Evolutionary conservation across 2,888 invertebrate genomes (phyloP).

Genomic region (Platycnemis pennipes): DNA sequence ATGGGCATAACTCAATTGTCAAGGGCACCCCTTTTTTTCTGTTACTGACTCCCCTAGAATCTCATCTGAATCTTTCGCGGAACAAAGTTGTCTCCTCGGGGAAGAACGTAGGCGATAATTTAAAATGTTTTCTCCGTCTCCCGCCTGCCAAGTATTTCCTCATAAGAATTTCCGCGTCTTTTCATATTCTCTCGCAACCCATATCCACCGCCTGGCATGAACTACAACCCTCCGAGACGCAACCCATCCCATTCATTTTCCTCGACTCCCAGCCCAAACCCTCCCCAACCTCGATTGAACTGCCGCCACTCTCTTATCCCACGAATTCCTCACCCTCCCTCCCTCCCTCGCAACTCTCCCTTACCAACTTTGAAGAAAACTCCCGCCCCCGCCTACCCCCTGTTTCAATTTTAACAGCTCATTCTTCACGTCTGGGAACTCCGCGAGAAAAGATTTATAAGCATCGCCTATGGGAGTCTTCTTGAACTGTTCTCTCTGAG

Average conservation of each 20-base stretch:
- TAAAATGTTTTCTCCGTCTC: slow-evolving; percentile 69
- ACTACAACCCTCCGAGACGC: background rate
- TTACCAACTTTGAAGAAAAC: background rate
- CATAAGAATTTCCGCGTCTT: slow-evolving; percentile 42
- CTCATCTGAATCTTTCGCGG: background rate
- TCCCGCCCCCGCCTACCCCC: background rate
- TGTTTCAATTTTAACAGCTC: slow-evolving; percentile 66
- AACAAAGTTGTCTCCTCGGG: background rate
- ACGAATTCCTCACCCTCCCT: slow-evolving; percentile 71
- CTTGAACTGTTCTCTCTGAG: slow-evolving; percentile 2
- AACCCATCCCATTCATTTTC: slow-evolving; percentile 70
- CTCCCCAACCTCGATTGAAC: background rate
- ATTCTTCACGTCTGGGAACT: slow-evolving; percentile 60
- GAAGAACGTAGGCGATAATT: slow-evolving; percentile 66
- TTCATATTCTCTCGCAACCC: slow-evolving; percentile 72
- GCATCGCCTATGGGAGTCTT: slow-evolving; percentile 54
- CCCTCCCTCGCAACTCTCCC: slow-evolving; percentile 75
- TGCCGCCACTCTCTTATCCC: slow-evolving; percentile 71
- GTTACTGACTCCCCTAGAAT: background rate
- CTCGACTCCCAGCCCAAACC: background rate
- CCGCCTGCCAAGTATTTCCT: slow-evolving; percentile 32
- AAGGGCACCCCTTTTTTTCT: background rate
- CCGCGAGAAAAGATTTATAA: slow-evolving; percentile 51
- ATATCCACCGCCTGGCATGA: slow-evolving; percentile 74
- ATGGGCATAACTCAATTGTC: too few relatives aligned